Percentiles rank a stretch among this genome's conserved stretches.
These are phyloP conservation scores for Catharus minimus DNA, from an alignment of 2,113 vertebrate species.

Conservation along the genomic window DNA sequence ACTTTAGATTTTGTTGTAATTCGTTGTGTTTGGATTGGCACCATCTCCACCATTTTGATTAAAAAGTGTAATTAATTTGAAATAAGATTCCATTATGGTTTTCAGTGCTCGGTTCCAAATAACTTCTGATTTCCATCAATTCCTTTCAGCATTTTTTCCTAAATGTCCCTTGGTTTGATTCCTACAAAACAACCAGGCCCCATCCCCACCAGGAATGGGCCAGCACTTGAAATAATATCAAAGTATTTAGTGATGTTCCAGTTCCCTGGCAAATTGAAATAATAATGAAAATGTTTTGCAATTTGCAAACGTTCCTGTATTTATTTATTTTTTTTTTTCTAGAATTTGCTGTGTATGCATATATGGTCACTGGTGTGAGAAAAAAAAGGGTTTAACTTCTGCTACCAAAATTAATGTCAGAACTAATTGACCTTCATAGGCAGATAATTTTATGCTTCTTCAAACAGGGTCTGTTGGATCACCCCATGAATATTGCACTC, in stretches of 20 bases:
- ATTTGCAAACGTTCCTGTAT: neutral
- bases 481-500: neutral
- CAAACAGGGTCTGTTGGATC: neutral
- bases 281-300: neutral
- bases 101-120: neutral
- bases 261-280: conserved; percentile 2
- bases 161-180: neutral
- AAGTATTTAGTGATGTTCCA: neutral
- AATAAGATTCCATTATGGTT: conserved; percentile 22
- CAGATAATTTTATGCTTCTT: conserved; percentile 41
- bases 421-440: conserved; percentile 29
- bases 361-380: neutral
- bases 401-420: conserved; percentile 23
- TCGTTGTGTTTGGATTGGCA: neutral
- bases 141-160: neutral
- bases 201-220: neutral
- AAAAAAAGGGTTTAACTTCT: neutral
- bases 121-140: neutral
- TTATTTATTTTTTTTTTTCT: neutral
- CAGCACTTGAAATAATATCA: neutral
- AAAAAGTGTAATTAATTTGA: conserved; percentile 42
- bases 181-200: neutral
- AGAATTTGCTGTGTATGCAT: neutral
- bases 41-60: neutral
- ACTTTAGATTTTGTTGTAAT: neutral